Percentiles rank a stretch among this genome's conserved stretches.
phyloP scores from a whole-genome alignment of 2,113 vertebrate genomes.

The Danionella cerebrum region DNA sequence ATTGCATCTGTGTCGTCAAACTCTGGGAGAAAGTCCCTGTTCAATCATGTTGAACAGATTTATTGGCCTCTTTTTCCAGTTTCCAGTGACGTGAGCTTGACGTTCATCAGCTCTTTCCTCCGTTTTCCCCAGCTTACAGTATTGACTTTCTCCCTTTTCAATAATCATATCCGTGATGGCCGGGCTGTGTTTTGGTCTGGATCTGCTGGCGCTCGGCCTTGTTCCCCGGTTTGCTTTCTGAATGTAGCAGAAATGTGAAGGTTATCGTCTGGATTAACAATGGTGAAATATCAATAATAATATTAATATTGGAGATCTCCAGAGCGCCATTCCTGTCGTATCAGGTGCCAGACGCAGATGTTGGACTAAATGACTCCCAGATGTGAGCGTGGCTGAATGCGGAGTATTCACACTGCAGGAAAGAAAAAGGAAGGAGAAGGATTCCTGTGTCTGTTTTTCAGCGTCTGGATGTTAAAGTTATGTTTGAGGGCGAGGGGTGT shows the following conservation, averaged over 20 bases:
- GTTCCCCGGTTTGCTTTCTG: neutral
- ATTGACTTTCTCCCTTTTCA: constrained; percentile 23
- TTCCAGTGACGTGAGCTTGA: constrained; percentile 2
- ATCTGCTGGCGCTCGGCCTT: neutral
- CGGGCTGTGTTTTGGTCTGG: constrained; percentile 16
- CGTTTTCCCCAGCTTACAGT: neutral
- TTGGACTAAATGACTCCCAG: constrained; percentile 30
- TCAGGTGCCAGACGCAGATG: constrained; percentile 27
- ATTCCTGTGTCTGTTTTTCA: neutral
- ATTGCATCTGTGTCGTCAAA: neutral
- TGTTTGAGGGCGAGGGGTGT: constrained; percentile 8
- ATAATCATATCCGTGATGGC: constrained; percentile 17
- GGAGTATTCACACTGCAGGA: constrained; percentile 5
- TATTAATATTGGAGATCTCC: constrained; percentile 28
- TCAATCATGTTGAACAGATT: neutral
- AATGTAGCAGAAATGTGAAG: constrained; percentile 10
- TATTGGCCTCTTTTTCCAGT: neutral
- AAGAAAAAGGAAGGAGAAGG: neutral
- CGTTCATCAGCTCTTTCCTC: constrained; percentile 4
- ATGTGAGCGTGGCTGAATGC: constrained; percentile 21
- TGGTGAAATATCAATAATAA: constrained; percentile 28
- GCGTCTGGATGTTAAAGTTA: constrained; percentile 5
- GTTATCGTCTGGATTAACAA: constrained; percentile 23
- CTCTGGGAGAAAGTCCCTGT: neutral
- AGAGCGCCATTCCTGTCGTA: constrained; percentile 7